Conservation (phyloP, 2,797 vertebrate species). For the Manis javanica region DNA sequence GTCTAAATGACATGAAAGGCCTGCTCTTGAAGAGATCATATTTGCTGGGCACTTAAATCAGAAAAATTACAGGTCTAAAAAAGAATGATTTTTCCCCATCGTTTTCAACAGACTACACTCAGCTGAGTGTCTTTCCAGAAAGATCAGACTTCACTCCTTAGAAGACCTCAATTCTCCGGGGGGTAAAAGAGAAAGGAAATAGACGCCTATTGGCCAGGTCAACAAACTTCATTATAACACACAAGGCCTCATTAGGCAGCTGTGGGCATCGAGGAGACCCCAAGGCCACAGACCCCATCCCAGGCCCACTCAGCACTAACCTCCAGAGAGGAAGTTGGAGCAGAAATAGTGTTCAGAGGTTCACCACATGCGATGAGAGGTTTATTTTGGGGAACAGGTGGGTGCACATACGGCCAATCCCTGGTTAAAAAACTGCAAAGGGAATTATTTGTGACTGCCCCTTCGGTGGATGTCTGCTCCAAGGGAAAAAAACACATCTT, state of each 20-base stretch:
- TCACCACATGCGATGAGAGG: conserved; percentile 16
- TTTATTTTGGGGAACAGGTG: conserved; percentile 12
- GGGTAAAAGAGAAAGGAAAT: conserved; percentile 50
- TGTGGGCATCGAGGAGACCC: not conserved
- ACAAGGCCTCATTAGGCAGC: not conserved
- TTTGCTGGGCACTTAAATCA: not conserved
- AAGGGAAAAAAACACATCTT: not conserved
- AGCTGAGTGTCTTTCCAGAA: not conserved
- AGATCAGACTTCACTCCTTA: not conserved
- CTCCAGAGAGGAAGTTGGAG: not conserved
- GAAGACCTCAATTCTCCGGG: not conserved
- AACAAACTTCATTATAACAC: not conserved
- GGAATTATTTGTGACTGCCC: conserved; percentile 37
- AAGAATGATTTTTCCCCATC: not conserved
- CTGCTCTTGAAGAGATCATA: rapidly evolving
- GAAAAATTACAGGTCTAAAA: not conserved
- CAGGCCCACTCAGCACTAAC: not conserved
- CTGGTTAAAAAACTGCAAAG: conserved; percentile 56
- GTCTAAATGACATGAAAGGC: not conserved
- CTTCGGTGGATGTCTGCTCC: not conserved
- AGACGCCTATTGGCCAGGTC: conserved; percentile 30
- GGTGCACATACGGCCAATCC: conserved; percentile 25
- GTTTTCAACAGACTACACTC: not conserved
- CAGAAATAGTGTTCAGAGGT: conserved; percentile 1
- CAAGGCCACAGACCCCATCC: not conserved